Evolutionary conservation across 2,888 invertebrate species (phyloP), one percentile per base, ranked within the genome.

Genomic region (Dasysyrphus tricinctus): DNA sequence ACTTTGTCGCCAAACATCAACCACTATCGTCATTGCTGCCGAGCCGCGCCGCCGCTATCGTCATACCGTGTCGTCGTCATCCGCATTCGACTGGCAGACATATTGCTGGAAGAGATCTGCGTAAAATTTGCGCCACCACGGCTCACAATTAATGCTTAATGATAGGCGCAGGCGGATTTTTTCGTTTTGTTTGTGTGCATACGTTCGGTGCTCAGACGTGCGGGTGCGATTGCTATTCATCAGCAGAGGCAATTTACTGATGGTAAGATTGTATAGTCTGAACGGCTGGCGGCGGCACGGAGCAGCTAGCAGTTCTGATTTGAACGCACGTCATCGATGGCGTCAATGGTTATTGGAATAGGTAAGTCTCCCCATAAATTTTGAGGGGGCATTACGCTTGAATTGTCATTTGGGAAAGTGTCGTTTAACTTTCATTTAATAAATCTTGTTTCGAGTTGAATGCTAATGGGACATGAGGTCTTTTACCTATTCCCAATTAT

Each of bases 351-450:
- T 73, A 77, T 77, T 77, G 69, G 61, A 76, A 77, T 69, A 67
- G 72, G 24, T 14, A 34, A 19, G 65, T 29, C 16, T 57, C 29
- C 16, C 24, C 24, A 70, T 51, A 59, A 44, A 70, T 56, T 63
- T 51, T 37, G 39, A 59, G 42, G 56, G 54, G 70, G 63, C 77
- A 81, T 85, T 81, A 86, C 85, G 81, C 77, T 81, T 86, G 81
- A 70, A 7, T 81, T 86, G 77, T 81, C 77, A 86, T 78, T 78
- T 86, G 81, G 85, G 81, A 85, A 86, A 86, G 80, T 85, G 85
- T 85, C 80, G 80, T 73, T 85, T 85, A 78, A 70, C 77, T 86
- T 81, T 81, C 81, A 59, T 86, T 81, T 65, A 81, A 80, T 85
- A 61, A 80, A 80, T 67, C 76, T 80, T 49, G 72, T 80, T 61